Conservation (phyloP, 2,113 vertebrate species). For the Parotia lawesii region DNA sequence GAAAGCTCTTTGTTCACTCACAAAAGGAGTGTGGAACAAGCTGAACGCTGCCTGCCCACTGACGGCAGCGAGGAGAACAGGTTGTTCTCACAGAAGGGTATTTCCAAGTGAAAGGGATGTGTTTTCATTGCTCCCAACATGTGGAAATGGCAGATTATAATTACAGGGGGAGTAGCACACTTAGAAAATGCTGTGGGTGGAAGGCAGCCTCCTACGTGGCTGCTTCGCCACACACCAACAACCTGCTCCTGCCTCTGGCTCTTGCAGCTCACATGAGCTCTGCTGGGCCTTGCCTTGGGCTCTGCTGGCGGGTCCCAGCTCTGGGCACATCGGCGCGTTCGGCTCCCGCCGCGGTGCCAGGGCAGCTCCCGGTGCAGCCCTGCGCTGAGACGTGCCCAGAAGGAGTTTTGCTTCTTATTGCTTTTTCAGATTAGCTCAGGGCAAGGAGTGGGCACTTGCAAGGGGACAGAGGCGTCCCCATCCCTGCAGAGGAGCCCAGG, state of each 20-base stretch:
- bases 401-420: background rate
- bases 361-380: background rate
- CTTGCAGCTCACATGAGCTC: background rate
- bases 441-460: background rate
- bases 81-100: conserved; percentile 45
- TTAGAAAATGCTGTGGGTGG: conserved; percentile 21
- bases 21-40: conserved; percentile 39
- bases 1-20: conserved; percentile 30
- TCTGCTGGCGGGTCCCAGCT: background rate
- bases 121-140: conserved; percentile 26
- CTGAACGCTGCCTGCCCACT: conserved; percentile 11
- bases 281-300: background rate
- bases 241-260: background rate
- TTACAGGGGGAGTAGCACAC: conserved; percentile 39
- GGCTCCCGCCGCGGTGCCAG: rapidly evolving
- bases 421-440: background rate
- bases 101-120: conserved; percentile 57
- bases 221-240: conserved; percentile 15
- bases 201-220: background rate
- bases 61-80: conserved; percentile 20
- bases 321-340: rapidly evolving
- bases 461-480: background rate
- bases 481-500: background rate
- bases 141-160: conserved; percentile 50
- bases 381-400: background rate